These are phyloP conservation scores for Oostethus manadensis DNA, from an alignment of 2,113 vertebrate genomes.

Conservation along the genomic window DNA sequence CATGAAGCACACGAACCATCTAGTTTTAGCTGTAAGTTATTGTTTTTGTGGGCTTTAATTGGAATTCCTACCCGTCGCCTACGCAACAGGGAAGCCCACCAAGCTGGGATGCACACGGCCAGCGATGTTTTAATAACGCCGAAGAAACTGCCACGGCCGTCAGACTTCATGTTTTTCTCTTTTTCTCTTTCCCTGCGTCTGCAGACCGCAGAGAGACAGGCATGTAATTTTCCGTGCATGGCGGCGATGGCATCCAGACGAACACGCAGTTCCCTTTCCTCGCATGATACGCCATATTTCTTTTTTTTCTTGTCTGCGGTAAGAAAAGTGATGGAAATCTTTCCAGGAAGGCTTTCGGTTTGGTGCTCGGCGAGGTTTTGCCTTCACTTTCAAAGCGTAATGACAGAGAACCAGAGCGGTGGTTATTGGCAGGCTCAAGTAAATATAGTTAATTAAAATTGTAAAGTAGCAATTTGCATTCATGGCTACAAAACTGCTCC, in stretches of 20 bases:
- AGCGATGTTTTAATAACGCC: neutral
- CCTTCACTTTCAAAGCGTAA: conserved; percentile 52
- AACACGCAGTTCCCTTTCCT: conserved; percentile 29
- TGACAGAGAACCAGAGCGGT: conserved; percentile 45
- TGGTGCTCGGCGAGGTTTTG: conserved; percentile 33
- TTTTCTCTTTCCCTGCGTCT: conserved; percentile 26
- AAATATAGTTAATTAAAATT: conserved; percentile 10
- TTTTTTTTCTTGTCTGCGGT: conserved; percentile 32
- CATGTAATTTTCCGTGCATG: conserved; percentile 44
- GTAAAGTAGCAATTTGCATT: too few relatives aligned
- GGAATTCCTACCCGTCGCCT: too few relatives aligned
- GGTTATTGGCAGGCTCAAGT: conserved; percentile 1
- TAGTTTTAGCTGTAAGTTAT: neutral
- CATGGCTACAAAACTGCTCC: too few relatives aligned
- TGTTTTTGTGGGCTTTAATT: neutral
- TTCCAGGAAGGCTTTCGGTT: conserved; percentile 30
- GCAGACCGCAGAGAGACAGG: conserved; percentile 34
- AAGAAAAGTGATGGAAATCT: conserved; percentile 23
- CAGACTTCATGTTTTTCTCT: conserved; percentile 31
- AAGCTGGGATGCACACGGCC: neutral
- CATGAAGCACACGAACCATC: neutral
- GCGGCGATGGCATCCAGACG: conserved; percentile 27
- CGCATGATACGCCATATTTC: conserved; percentile 34
- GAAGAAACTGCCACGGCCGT: neutral
- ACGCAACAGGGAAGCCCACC: neutral